Evolutionary conservation across 1,140 invertebrate genomes (phyloP).

Genomic region (Dreissena rostriformis): DNA sequence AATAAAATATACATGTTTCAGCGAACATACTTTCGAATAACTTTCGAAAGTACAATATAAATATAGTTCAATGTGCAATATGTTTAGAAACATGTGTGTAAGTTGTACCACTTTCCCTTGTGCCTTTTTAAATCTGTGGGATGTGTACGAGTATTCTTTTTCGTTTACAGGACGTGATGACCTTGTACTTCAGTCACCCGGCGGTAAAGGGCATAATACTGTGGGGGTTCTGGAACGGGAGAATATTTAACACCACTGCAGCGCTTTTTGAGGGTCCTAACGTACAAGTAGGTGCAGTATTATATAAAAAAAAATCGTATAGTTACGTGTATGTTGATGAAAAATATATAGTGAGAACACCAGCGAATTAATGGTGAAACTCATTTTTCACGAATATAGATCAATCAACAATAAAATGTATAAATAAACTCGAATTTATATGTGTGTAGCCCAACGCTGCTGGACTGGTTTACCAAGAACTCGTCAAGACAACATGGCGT

Average conservation of each 20-base stretch:
- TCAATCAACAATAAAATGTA: not conserved
- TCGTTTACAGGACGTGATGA: conserved; percentile 55
- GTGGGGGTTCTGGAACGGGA: conserved; percentile 70
- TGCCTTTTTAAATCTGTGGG: too few relatives aligned
- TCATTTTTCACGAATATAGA: not conserved
- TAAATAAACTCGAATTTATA: not conserved
- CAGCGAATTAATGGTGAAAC: not conserved
- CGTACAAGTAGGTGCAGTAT: conserved; percentile 3
- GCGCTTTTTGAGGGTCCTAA: conserved; percentile 44
- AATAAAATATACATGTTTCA: too few relatives aligned
- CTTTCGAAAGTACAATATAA: too few relatives aligned
- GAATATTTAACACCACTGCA: conserved; percentile 16
- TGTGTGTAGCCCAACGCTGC: conserved; percentile 55
- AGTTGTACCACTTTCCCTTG: too few relatives aligned
- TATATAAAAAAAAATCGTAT: not conserved
- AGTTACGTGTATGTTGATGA: not conserved
- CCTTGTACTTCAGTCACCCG: conserved; percentile 66
- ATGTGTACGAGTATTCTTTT: not conserved
- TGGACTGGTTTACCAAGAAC: conserved; percentile 52
- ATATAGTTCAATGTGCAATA: too few relatives aligned
- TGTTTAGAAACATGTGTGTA: too few relatives aligned
- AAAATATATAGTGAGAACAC: not conserved
- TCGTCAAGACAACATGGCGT: conserved; percentile 51
- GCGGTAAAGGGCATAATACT: conserved; percentile 67
- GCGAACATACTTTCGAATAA: too few relatives aligned